Base-by-base conservation (phyloP, 2,888 invertebrate species). In the Chorisops tibialis region DNA sequence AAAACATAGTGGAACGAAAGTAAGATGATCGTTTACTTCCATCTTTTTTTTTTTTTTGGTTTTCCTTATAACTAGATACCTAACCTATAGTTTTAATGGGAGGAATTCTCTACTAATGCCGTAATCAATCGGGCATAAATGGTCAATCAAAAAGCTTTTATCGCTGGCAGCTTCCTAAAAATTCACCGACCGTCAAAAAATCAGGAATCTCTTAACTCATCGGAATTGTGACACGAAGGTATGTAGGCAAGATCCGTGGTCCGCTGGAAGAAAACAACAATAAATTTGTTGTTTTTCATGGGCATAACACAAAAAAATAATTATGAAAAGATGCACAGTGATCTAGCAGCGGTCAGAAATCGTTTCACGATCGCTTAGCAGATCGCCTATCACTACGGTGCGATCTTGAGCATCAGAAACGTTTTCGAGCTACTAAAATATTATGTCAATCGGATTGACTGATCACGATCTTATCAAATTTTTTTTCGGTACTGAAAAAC, bases 401-500 rank as follows among this genome's bases (percentile, higher is more conserved):
- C 38, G 47, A 59, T 47, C 49, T 38, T 48, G 39, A 49, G 7
- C 35, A 47, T 49, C 39, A 38, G 37, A 60, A 14, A 30, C 45
- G 22, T 48, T 48, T 60, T 60, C 14, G 38, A 38, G 63, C 63
- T 63, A 63, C 63, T 63, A 63, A 63, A 63, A 63, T 63, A 63
- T 63, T 63, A 63, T 63, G 63, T 63, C 63, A 63, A 63, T 60
- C 52, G 60, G 60, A 52, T 52, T 60, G 63, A 60, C 63, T 54
- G 63, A 63, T 63, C 63, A 63, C 60, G 63, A 63, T 63, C 43
- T 63, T 63, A 63, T 63, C 63, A 48, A n/a, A n/a, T n/a, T n/a
- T n/a, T n/a, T n/a, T 52, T 60, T 50, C 19, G 22, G n/a, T 16
- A 50, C 35, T 30, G n/a, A 41, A 60, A 21, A 39, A 43, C 7